These are phyloP conservation scores for Heterodera carotae DNA, from an alignment of 1,140 invertebrate genomes.

Conservation along the genomic window DNA sequence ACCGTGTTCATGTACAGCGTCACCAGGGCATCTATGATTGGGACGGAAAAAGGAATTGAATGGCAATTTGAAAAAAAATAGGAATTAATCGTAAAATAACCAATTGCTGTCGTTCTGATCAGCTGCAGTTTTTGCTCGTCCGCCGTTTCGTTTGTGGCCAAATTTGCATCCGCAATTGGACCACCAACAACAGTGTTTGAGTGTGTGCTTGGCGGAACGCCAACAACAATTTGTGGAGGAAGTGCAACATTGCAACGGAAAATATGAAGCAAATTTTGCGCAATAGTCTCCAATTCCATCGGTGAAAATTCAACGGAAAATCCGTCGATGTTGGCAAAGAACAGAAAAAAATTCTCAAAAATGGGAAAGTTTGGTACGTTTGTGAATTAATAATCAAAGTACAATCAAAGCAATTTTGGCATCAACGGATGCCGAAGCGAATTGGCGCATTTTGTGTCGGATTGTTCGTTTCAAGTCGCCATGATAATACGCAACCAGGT, in stretches of 20 bases:
- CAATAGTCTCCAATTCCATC: slow-evolving; percentile 17
- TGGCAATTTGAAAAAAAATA: not conserved
- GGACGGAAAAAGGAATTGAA: not conserved
- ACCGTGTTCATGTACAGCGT: not conserved
- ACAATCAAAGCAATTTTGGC: slow-evolving; percentile 28
- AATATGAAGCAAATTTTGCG: not conserved
- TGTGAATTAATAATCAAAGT: not conserved
- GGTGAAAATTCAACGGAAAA: slow-evolving; percentile 13
- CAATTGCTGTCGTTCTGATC: not conserved
- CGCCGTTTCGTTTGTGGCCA: not conserved
- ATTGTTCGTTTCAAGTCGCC: slow-evolving; percentile 3
- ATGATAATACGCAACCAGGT: slow-evolving; percentile 3
- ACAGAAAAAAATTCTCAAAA: slow-evolving; percentile 25
- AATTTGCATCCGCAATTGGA: not conserved
- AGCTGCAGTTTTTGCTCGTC: not conserved
- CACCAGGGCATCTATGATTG: not conserved
- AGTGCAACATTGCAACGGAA: not conserved
- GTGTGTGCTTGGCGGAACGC: not conserved
- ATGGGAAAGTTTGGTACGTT: not conserved
- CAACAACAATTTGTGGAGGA: not conserved
- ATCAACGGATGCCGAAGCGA: slow-evolving; percentile 8
- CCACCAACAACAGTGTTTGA: not conserved
- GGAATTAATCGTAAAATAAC: not conserved
- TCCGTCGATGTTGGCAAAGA: slow-evolving; percentile 24
- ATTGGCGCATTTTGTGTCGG: slow-evolving; percentile 18